phyloP scores from a whole-genome alignment of 2,797 vertebrate genomes.

The Gephyroberyx darwinii region DNA sequence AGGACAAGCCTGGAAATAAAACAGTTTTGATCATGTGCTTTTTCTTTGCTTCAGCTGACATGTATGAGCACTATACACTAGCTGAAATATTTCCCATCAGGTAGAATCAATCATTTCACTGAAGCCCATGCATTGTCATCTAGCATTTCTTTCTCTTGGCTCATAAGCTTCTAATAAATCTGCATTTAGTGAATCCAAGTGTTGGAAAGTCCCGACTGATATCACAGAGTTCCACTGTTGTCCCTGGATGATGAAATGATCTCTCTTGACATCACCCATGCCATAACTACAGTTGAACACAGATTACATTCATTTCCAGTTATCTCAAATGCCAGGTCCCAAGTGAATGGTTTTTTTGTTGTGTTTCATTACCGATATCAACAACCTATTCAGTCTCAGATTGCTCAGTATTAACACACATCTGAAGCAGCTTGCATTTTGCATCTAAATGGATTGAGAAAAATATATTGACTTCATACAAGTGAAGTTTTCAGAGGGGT shows the following conservation, averaged over 20 bases:
- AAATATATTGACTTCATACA: constrained; percentile 13
- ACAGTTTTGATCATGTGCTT: constrained; percentile 36
- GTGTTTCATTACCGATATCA: not conserved
- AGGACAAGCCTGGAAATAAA: constrained; percentile 21
- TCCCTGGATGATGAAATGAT: constrained; percentile 40
- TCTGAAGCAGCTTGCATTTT: constrained; percentile 12
- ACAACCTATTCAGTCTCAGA: too few species aligned
- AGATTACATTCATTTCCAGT: constrained; percentile 39
- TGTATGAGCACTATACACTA: not conserved
- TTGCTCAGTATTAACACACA: too few species aligned
- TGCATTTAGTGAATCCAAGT: constrained; percentile 36
- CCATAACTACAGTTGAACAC: constrained; percentile 43
- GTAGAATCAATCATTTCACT: constrained; percentile 23
- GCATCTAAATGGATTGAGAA: constrained; percentile 35
- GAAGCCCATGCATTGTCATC: constrained; percentile 8
- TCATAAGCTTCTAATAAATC: constrained; percentile 42
- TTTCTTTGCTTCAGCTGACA: not conserved
- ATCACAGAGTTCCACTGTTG: constrained; percentile 40
- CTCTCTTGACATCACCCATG: constrained; percentile 40
- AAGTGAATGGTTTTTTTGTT: constrained; percentile 25
- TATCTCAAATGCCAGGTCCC: constrained; percentile 33
- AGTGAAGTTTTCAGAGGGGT: constrained; percentile 28
- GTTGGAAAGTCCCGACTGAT: constrained; percentile 32
- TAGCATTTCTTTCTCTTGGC: constrained; percentile 14
- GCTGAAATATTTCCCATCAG: constrained; percentile 24